Percentiles rank a stretch among this genome's conserved stretches.
phyloP scores from a whole-genome alignment of 2,113 vertebrate genomes.

The Struthidea cinerea region DNA sequence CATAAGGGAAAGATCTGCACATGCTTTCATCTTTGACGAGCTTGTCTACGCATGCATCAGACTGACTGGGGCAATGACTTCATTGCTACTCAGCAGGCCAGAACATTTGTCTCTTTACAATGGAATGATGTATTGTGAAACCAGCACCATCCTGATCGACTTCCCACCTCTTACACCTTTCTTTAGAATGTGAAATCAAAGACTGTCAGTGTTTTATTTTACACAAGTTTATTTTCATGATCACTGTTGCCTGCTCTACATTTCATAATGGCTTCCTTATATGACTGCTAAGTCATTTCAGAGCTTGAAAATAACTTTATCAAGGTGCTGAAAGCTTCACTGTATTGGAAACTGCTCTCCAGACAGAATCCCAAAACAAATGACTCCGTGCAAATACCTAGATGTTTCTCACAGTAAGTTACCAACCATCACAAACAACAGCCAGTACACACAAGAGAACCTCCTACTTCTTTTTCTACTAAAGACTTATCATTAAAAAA shows the following conservation, averaged over 20 bases:
- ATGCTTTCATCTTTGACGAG: conserved; percentile 27
- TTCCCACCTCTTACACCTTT: background rate
- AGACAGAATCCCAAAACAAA: background rate
- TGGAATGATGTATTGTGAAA: conserved; percentile 25
- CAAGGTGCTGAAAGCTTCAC: background rate
- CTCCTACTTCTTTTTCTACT: background rate
- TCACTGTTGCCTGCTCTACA: background rate
- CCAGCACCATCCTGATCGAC: background rate
- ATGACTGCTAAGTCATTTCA: background rate
- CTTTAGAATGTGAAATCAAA: background rate
- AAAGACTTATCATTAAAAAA: background rate
- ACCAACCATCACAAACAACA: background rate
- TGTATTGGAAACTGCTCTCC: background rate
- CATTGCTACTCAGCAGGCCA: background rate
- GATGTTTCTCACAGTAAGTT: background rate
- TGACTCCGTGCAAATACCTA: background rate
- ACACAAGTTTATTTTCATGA: background rate
- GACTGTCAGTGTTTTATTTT: background rate
- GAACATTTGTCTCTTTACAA: background rate
- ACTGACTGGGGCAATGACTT: conserved; percentile 4
- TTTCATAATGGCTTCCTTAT: background rate
- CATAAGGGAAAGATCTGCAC: conserved; percentile 16
- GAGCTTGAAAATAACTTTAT: background rate
- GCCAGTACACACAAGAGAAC: background rate
- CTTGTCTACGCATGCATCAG: background rate